Evolutionary conservation across 2,888 invertebrate species (phyloP).

Genomic region (Spodoptera picta): DNA sequence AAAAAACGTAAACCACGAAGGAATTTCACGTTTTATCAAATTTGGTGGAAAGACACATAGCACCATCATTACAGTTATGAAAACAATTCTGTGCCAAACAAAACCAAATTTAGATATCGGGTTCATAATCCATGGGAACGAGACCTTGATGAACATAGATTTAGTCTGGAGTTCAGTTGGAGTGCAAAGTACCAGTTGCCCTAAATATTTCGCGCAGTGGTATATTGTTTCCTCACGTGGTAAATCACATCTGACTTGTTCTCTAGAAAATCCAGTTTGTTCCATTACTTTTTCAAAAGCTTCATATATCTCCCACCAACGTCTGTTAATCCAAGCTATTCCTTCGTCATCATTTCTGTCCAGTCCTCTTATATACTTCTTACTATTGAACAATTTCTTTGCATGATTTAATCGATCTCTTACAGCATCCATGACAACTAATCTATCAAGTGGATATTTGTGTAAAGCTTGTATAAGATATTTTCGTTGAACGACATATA

Average conservation of each 20-base stretch:
- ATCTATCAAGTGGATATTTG: conserved; percentile 70
- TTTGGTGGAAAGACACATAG: conserved; percentile 70
- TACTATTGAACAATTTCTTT: conserved; percentile 67
- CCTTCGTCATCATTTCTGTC: conserved; percentile 78
- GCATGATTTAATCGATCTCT: conserved; percentile 73
- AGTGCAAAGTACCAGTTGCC: conserved; percentile 75
- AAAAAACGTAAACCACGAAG: conserved; percentile 67
- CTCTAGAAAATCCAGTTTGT: conserved; percentile 34
- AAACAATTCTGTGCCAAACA: conserved; percentile 70
- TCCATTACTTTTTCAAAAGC: conserved; percentile 61
- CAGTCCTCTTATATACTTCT: conserved; percentile 68
- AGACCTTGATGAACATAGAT: conserved; percentile 70
- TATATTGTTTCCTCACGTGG: conserved; percentile 71
- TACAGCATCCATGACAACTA: conserved; percentile 58
- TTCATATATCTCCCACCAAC: conserved; percentile 78
- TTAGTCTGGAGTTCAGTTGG: conserved; percentile 68
- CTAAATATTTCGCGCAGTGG: conserved; percentile 79
- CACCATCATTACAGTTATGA: conserved; percentile 66
- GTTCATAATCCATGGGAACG: conserved; percentile 75
- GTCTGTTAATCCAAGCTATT: conserved; percentile 74
- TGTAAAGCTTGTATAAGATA: conserved; percentile 61
- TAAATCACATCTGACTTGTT: conserved; percentile 56
- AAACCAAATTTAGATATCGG: conserved; percentile 67
- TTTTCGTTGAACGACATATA: conserved; percentile 2
- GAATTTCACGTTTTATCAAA: conserved; percentile 53